Percentiles rank a stretch among this genome's conserved stretches.
Conservation (phyloP, 2,888 invertebrate species). For the Tolmerus cingulatus region DNA sequence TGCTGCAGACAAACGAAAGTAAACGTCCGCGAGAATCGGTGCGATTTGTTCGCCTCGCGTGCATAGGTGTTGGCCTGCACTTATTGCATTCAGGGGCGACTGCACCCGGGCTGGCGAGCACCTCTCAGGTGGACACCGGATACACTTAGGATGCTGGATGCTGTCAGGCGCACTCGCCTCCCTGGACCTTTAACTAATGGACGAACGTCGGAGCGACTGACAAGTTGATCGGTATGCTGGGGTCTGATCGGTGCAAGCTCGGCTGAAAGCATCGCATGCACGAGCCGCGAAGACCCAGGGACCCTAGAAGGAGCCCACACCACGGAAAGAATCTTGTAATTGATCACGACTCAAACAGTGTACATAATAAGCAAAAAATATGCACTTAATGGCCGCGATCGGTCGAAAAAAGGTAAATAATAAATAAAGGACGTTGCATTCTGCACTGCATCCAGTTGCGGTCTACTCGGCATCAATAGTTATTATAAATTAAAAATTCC, state of each 20-base stretch:
- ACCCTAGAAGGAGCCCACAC: neutral
- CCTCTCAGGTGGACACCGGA: constrained; percentile 21
- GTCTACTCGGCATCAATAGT: neutral
- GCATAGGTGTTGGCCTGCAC: neutral
- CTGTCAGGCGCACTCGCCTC: neutral
- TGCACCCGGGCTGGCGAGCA: neutral
- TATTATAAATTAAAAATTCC: neutral
- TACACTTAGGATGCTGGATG: neutral
- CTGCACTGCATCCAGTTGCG: neutral
- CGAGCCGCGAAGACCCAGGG: neutral
- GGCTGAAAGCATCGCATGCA: neutral
- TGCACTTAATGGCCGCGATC: constrained; percentile 23
- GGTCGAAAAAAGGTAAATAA: constrained; percentile 12
- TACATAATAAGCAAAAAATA: constrained; percentile 25
- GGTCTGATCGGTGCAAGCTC: neutral
- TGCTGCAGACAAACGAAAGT: constrained; percentile 30
- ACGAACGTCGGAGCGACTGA: constrained; percentile 4
- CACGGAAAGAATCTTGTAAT: constrained; percentile 25
- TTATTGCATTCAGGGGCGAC: neutral
- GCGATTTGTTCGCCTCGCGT: neutral
- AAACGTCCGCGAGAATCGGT: neutral
- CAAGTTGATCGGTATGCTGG: constrained; percentile 8
- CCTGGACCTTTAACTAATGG: constrained; percentile 25
- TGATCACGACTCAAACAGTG: constrained; percentile 22
- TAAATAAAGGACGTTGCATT: constrained; percentile 10